Conservation (phyloP, 2,113 vertebrate species). For the Poeciliopsis turrubarensis region DNA sequence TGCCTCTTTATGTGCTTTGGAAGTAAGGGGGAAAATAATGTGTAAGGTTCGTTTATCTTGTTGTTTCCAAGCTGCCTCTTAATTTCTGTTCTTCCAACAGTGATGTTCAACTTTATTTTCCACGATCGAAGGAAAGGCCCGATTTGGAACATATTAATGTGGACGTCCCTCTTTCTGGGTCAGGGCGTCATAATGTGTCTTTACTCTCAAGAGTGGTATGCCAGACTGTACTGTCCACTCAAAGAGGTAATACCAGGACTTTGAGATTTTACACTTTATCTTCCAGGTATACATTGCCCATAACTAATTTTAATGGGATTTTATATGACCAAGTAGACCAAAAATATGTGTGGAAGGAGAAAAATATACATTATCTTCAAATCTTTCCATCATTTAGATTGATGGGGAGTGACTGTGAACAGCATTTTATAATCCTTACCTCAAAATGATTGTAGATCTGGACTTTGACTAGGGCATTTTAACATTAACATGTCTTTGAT, state of each 20-base stretch:
- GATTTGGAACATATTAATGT: conserved; percentile 97
- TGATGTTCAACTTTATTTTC: conserved; percentile 95
- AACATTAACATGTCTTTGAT: not conserved
- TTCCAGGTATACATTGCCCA: not conserved
- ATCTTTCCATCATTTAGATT: not conserved
- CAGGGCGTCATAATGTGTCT: conserved; percentile 91
- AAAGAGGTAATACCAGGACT: conserved; percentile 79
- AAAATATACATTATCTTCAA: not conserved
- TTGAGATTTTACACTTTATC: not conserved
- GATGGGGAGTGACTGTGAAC: not conserved
- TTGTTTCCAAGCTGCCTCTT: not conserved
- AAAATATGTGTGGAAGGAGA: not conserved
- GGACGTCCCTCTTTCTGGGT: conserved; percentile 92
- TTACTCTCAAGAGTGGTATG: conserved; percentile 97
- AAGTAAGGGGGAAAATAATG: conserved; percentile 81
- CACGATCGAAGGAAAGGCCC: conserved; percentile 92
- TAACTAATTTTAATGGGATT: not conserved
- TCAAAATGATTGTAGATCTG: too few relatives aligned
- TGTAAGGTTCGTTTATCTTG: not conserved
- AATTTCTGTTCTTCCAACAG: conserved; percentile 67
- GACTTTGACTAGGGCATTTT: not conserved
- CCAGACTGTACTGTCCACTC: conserved; percentile 88
- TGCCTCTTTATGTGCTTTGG: conserved; percentile 94
- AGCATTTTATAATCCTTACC: not conserved
- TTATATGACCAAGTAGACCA: not conserved